These are phyloP conservation scores for Yponomeuta evonymella DNA, from an alignment of 2,888 invertebrate genomes.

Conservation along the genomic window DNA sequence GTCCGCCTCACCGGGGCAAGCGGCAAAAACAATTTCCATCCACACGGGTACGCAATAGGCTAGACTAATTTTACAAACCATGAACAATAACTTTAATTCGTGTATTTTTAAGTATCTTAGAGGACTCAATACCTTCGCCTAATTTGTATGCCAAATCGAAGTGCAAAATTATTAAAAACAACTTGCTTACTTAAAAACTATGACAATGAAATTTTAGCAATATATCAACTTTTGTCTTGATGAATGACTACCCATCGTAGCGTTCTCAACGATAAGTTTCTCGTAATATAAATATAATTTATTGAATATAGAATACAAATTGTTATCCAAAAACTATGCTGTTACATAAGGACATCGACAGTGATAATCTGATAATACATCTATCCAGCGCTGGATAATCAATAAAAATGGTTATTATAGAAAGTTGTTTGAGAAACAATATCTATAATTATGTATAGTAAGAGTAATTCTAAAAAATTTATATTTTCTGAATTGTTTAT, in stretches of 20 bases:
- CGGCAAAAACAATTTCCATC: constrained; percentile 8
- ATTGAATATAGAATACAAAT: constrained; percentile 74
- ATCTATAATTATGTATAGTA: constrained; percentile 38
- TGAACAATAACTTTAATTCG: constrained; percentile 62
- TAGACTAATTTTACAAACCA: constrained; percentile 55
- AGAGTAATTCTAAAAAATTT: constrained; percentile 62
- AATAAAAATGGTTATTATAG: constrained; percentile 45
- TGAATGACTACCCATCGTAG: constrained; percentile 69
- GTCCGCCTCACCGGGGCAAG: neutral
- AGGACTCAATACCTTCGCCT: constrained; percentile 49
- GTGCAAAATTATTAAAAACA: constrained; percentile 63
- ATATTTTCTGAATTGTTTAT: constrained; percentile 68
- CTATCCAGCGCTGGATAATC: constrained; percentile 60
- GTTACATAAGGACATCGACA: constrained; percentile 69
- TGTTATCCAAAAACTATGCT: constrained; percentile 71
- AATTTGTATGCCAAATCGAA: constrained; percentile 67
- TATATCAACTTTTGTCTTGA: constrained; percentile 61
- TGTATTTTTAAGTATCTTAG: constrained; percentile 44
- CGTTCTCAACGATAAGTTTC: constrained; percentile 71
- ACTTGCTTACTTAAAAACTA: constrained; percentile 70
- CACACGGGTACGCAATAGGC: constrained; percentile 48
- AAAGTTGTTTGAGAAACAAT: constrained; percentile 54
- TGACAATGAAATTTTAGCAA: constrained; percentile 71
- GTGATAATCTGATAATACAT: constrained; percentile 58
- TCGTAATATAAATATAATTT: constrained; percentile 73